Evolutionary conservation across 1,140 invertebrate genomes (phyloP).

Genomic region (Calephelis virginiensis): DNA sequence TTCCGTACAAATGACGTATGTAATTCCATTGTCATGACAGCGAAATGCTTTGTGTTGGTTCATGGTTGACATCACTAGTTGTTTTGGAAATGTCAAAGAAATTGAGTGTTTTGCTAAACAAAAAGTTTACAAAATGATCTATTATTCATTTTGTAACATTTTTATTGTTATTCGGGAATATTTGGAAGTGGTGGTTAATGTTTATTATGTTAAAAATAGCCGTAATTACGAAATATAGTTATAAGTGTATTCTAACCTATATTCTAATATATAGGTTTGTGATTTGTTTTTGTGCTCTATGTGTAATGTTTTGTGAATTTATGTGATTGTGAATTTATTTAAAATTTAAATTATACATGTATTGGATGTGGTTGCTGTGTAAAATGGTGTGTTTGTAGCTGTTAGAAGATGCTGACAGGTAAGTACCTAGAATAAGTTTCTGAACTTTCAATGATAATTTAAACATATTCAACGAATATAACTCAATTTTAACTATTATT

Average conservation of each 20-base stretch:
- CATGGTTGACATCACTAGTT: conserved; percentile 36
- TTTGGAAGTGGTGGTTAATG: not conserved
- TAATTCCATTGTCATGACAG: not conserved
- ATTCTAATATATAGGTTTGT: not conserved
- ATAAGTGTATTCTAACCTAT: conserved; percentile 14
- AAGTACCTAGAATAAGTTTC: conserved; percentile 40
- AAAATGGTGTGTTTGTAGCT: conserved; percentile 10
- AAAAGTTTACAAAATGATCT: conserved; percentile 15
- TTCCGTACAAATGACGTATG: no score
- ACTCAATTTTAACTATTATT: no score
- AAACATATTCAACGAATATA: no score
- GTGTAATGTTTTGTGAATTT: conserved; percentile 23
- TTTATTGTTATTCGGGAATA: not conserved
- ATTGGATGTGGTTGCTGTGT: conserved; percentile 3
- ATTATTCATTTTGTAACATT: not conserved
- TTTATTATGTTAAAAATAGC: not conserved
- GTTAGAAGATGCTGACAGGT: conserved; percentile 30
- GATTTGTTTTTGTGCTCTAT: not conserved
- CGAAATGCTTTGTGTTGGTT: conserved; percentile 6
- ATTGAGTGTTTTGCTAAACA: conserved; percentile 29
- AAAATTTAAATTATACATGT: conserved; percentile 8
- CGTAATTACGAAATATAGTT: not conserved
- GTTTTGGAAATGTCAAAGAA: conserved; percentile 41
- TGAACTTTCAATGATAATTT: not conserved
- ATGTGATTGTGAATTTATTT: conserved; percentile 22